Base-by-base conservation (phyloP, 2,113 vertebrate genomes). In the Pleuronectes platessa region DNA sequence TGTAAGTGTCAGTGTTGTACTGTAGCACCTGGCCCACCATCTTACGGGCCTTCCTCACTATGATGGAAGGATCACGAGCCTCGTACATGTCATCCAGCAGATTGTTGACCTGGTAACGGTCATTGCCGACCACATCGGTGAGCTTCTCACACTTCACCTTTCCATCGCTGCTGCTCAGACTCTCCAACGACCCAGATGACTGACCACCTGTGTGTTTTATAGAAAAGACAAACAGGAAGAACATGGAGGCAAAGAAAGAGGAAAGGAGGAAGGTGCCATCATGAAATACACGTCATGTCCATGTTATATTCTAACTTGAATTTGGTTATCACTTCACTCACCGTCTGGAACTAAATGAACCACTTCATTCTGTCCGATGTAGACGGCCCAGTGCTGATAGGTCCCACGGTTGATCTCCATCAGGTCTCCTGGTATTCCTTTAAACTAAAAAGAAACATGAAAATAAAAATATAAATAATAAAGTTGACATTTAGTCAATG, bases 331-430 rank as follows among this genome's bases (percentile, higher is more conserved):
- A n/a, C 12, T 47, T 31, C 4, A 90, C 93, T 89, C 55, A 93
- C 91, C 20, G 15, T 85, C 59, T 95, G 93, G 2, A 35, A 0
- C 92, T 90, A 97, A 71, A 76, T 96, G 95, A 68, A 97, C 71
- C 21, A 96, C 90, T 40, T 90, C 94, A 27, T 27, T 27, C 26
- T 27, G 72, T 0, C 96, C 96, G 9, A 96, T 82, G 31, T 95
- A 96, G 60, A 97, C 26, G 4, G 91, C 96, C 96, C 96, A 97
- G 83, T 96, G 96, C 17, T 91, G 64, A 59, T 95, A 96, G 0
- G 61, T 9, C 17, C 83, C 84, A 27, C 93, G 27, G 27, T 4
- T 4, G 27, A 27, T 27, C 27, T 27, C 0, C 0, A 27, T 31
- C 27, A 31, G 27, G 27, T 31, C 27, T 31, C 27, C 27, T 31